These are phyloP conservation scores for Latrodectus elegans DNA, from an alignment of 2,888 invertebrate species.

Conservation along the genomic window DNA sequence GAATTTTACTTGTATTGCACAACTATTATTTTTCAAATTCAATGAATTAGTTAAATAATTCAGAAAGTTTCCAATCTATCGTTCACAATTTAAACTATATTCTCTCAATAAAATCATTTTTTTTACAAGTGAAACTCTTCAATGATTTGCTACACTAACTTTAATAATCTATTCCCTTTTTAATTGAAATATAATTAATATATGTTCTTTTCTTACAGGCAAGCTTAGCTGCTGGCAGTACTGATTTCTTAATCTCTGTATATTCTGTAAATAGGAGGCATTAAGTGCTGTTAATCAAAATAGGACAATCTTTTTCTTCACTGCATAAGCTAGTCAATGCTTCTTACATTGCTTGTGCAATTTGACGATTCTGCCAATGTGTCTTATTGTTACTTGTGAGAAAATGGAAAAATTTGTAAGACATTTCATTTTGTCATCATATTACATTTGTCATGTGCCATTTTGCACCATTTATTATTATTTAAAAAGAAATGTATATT, in stretches of 20 bases:
- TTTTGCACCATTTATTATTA: constrained; percentile 33
- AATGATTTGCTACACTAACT: too few relatives aligned
- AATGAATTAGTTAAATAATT: too few relatives aligned
- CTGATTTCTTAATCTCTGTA: constrained; percentile 89
- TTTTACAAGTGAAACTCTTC: too few relatives aligned
- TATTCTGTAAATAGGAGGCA: constrained; percentile 77
- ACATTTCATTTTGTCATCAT: constrained; percentile 36
- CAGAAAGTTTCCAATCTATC: too few relatives aligned
- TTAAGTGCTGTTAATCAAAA: constrained; percentile 18
- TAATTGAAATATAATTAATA: background rate
- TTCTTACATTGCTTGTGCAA: constrained; percentile 14
- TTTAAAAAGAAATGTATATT: constrained; percentile 8
- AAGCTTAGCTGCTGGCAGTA: constrained; percentile 86
- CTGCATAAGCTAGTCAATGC: constrained; percentile 26
- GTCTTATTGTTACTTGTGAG: constrained; percentile 26
- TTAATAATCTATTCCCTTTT: background rate
- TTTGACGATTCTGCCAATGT: constrained; percentile 34
- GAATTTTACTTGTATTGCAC: too few relatives aligned
- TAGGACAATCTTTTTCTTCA: constrained; percentile 20
- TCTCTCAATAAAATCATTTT: too few relatives aligned
- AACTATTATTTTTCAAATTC: too few relatives aligned
- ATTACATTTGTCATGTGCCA: constrained; percentile 42
- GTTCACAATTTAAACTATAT: too few relatives aligned
- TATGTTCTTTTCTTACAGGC: constrained; percentile 73
- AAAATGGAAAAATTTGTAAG: constrained; percentile 38